phyloP scores from a whole-genome alignment of 2,888 invertebrate species.

The Diarsia dahlii region DNA sequence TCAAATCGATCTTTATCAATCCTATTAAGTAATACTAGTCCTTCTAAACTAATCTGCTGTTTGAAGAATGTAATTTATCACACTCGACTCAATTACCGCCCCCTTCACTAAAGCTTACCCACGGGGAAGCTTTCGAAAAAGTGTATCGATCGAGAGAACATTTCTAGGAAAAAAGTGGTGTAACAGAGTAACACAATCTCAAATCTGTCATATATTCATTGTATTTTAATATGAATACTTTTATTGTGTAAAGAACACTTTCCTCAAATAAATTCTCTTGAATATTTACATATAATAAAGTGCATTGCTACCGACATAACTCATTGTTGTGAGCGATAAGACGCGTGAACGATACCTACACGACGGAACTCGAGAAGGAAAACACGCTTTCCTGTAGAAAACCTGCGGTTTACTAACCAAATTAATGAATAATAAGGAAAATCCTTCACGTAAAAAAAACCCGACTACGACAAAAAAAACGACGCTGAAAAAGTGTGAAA shows the following conservation, averaged over 20 bases:
- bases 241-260: background rate
- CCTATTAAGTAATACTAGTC: background rate
- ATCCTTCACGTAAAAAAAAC: conserved; percentile 36
- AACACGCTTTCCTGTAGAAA: conserved; percentile 56
- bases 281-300: conserved; percentile 21
- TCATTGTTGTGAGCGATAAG: conserved; percentile 46
- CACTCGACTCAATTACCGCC: conserved; percentile 33
- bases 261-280: background rate
- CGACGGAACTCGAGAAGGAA: conserved; percentile 41
- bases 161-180: too few relatives aligned
- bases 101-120: conserved; percentile 6
- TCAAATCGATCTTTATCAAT: background rate
- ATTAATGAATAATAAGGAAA: conserved; percentile 63
- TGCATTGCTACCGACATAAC: conserved; percentile 41
- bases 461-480: too few relatives aligned
- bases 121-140: background rate
- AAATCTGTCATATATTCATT: conserved; percentile 9
- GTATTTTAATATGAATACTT: background rate
- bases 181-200: background rate
- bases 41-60: conserved; percentile 9
- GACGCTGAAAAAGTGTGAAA: too few relatives aligned
- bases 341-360: conserved; percentile 44
- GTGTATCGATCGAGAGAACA: conserved; percentile 9
- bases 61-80: conserved; percentile 28
- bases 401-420: conserved; percentile 56